A percentile compares a stretch with the other conserved stretches of the same genome.
phyloP scores from a whole-genome alignment of 2,797 vertebrate genomes.

The Aldrovandia affinis region DNA sequence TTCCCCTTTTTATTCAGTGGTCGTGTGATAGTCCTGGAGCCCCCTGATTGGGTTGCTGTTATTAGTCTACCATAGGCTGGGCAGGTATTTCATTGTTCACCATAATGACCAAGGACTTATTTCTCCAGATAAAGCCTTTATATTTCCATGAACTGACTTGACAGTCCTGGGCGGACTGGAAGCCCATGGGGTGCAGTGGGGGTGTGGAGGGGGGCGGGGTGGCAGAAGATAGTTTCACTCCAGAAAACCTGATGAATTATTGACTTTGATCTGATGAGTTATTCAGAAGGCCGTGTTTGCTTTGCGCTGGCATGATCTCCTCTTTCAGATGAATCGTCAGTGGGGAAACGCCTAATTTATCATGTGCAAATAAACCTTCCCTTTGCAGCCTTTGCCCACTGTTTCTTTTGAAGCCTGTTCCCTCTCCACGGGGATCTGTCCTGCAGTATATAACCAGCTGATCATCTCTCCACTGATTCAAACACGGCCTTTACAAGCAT shows the following conservation, averaged over 20 bases:
- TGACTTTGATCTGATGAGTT: conserved; percentile 11
- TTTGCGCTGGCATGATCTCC: background rate
- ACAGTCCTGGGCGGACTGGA: background rate
- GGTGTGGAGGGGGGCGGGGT: background rate
- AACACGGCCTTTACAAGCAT: too few relatives aligned
- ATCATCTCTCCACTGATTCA: background rate
- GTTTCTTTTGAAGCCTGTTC: background rate
- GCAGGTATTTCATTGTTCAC: background rate
- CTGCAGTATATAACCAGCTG: background rate
- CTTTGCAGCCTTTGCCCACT: background rate
- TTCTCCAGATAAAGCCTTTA: background rate
- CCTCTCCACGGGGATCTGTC: background rate
- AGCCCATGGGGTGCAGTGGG: background rate
- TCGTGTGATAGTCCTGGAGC: background rate
- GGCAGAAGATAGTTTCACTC: background rate
- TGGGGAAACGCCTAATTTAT: conserved; percentile 9
- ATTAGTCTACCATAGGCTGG: background rate
- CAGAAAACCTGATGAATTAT: conserved; percentile 11
- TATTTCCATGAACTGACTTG: background rate
- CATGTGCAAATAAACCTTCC: conserved; percentile 12
- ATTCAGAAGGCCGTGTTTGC: conserved; percentile 8
- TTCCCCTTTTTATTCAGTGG: background rate
- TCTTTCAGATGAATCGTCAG: background rate
- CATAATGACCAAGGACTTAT: background rate
- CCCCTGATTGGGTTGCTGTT: background rate